Conservation (phyloP, 2,888 invertebrate genomes). For the Gasteruption jaculator region DNA sequence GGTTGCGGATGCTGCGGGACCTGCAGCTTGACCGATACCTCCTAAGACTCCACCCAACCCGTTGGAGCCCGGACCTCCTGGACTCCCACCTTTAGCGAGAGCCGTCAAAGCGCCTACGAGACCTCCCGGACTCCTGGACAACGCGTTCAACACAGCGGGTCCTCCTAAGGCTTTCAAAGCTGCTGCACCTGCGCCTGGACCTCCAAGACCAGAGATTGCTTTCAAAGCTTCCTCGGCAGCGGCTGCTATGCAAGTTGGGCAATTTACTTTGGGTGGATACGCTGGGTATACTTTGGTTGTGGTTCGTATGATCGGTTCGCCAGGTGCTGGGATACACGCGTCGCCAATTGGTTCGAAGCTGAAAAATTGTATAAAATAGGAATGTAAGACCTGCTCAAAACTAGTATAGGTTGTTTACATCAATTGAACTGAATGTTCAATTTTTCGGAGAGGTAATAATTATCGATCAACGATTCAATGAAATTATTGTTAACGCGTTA, state of each 20-base stretch:
- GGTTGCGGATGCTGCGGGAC: neutral
- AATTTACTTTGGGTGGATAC: slow-evolving; percentile 27
- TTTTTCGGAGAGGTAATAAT: too few relatives aligned
- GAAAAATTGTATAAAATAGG: too few relatives aligned
- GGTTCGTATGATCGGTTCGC: slow-evolving; percentile 11
- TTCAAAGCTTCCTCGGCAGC: too few relatives aligned
- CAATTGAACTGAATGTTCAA: too few relatives aligned
- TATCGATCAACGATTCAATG: too few relatives aligned
- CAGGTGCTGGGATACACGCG: slow-evolving; percentile 24
- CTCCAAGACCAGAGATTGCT: neutral
- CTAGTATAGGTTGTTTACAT: too few relatives aligned
- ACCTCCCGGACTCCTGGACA: neutral
- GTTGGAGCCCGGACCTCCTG: neutral
- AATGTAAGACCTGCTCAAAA: neutral
- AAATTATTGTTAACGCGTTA: too few relatives aligned
- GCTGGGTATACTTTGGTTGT: slow-evolving; percentile 29
- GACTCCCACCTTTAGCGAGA: neutral
- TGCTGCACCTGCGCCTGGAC: neutral
- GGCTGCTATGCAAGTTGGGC: too few relatives aligned
- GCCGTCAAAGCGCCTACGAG: too few relatives aligned
- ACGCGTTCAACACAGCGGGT: neutral
- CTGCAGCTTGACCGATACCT: too few relatives aligned
- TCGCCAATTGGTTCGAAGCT: slow-evolving; percentile 33
- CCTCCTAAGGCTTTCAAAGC: neutral
- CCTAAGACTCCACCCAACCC: too few relatives aligned